Evolutionary conservation across 2,113 vertebrate genomes (phyloP).

Genomic region (Loxodonta africana): DNA sequence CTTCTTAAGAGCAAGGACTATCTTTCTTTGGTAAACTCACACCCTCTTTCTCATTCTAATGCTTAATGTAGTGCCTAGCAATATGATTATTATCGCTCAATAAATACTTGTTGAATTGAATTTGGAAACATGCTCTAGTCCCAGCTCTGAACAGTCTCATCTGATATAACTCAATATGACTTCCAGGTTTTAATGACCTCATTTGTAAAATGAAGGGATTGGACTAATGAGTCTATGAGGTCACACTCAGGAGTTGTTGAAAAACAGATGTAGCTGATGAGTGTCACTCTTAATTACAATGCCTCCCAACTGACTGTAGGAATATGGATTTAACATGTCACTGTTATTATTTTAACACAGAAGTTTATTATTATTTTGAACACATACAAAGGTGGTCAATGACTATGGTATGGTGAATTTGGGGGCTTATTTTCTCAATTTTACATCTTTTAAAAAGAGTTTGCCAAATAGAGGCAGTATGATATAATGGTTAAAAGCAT

Average conservation of each 20-base stretch:
- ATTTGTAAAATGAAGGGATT: conserved; percentile 22
- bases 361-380: conserved; percentile 10
- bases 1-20: neutral
- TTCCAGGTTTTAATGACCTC: neutral
- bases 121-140: neutral
- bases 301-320: neutral
- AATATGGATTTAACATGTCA: neutral
- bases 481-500: neutral
- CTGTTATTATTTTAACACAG: neutral
- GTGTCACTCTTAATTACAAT: neutral
- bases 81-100: neutral
- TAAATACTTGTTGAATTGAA: conserved; percentile 5
- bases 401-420: neutral
- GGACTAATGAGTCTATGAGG: neutral
- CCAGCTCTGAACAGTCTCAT: neutral
- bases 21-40: neutral
- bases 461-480: neutral
- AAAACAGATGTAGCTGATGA: neutral
- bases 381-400: neutral
- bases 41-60: neutral
- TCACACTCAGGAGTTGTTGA: neutral
- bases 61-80: neutral
- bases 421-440: conserved; percentile 35
- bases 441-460: neutral
- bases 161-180: neutral